Evolutionary conservation across 2,888 invertebrate species (phyloP).

Genomic region (Meandrusa payeni): DNA sequence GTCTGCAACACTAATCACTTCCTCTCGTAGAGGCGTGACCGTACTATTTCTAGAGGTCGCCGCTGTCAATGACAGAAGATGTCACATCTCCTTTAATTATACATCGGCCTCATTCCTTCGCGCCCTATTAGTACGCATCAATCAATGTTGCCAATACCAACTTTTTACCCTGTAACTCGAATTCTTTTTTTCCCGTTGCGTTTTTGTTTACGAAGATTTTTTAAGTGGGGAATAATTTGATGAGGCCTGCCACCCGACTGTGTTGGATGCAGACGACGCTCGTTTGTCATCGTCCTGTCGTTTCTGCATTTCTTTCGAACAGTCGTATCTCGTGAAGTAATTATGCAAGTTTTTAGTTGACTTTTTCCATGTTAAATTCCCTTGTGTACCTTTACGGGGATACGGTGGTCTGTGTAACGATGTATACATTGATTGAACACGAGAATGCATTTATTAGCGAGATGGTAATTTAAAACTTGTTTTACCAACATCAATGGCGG

Average conservation of each 20-base stretch:
- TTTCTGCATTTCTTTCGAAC: constrained; percentile 78
- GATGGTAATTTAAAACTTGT: neutral
- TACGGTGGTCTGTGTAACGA: constrained; percentile 31
- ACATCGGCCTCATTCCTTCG: constrained; percentile 76
- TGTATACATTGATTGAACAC: constrained; percentile 28
- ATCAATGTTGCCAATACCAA: constrained; percentile 81
- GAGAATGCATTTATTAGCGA: constrained; percentile 1
- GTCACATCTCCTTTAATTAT: constrained; percentile 79
- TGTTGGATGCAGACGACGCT: constrained; percentile 70
- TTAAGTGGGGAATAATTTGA: constrained; percentile 80
- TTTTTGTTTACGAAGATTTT: constrained; percentile 80
- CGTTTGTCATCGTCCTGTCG: constrained; percentile 82
- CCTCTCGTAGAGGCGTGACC: constrained; percentile 73
- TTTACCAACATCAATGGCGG: neutral
- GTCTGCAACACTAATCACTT: constrained; percentile 76
- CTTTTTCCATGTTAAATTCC: constrained; percentile 55
- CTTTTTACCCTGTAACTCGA: constrained; percentile 69
- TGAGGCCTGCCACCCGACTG: constrained; percentile 80
- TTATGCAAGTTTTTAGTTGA: constrained; percentile 72
- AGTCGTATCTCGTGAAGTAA: constrained; percentile 77
- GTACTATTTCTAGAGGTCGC: constrained; percentile 70
- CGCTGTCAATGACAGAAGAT: constrained; percentile 75
- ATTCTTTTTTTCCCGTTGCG: constrained; percentile 66
- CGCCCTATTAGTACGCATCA: constrained; percentile 81
- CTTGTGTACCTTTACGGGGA: constrained; percentile 34